A percentile compares a stretch with the other conserved stretches of the same genome.
phyloP scores from a whole-genome alignment of 2,113 vertebrate species.

The Oryzias woworae region DNA sequence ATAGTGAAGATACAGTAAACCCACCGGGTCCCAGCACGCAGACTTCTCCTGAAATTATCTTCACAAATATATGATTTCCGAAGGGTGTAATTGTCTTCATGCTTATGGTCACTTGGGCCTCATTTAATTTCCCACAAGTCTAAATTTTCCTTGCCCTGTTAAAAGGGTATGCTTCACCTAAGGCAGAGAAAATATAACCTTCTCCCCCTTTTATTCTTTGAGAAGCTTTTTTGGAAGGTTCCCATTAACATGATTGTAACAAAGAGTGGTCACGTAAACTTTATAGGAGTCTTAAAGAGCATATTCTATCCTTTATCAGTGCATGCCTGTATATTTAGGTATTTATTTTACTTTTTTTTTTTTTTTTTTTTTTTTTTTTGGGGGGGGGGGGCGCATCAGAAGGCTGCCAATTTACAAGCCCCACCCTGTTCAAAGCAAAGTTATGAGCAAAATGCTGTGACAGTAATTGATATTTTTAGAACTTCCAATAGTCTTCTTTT shows the following conservation, averaged over 20 bases:
- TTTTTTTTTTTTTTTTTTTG: too few species aligned
- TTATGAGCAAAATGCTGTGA: too few species aligned
- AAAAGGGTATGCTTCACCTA: slow-evolving; percentile 75
- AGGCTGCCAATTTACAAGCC: too few species aligned
- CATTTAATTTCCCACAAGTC: slow-evolving; percentile 89
- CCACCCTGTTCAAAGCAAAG: too few species aligned
- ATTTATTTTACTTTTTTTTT: too few species aligned
- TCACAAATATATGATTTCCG: slow-evolving; percentile 94
- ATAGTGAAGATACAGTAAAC: slow-evolving; percentile 80
- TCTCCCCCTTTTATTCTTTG: slow-evolving; percentile 1
- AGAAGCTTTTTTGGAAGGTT: slow-evolving; percentile 38
- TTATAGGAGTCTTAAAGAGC: slow-evolving; percentile 63
- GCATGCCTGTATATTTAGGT: too few species aligned
- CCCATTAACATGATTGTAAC: slow-evolving; percentile 60
- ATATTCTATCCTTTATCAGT: too few species aligned
- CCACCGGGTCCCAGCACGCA: slow-evolving; percentile 72
- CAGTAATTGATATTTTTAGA: too few species aligned
- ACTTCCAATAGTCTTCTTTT: too few species aligned
- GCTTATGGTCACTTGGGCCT: slow-evolving; percentile 92
- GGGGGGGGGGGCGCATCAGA: too few species aligned
- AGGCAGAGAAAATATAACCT: slow-evolving; percentile 71
- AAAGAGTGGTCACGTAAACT: slow-evolving; percentile 52
- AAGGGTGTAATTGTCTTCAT: slow-evolving; percentile 90
- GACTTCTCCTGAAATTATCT: slow-evolving; percentile 84
- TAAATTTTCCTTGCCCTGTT: slow-evolving; percentile 79